Conservation (phyloP, 1,140 invertebrate genomes). For the Zaprionus tsacasi region DNA sequence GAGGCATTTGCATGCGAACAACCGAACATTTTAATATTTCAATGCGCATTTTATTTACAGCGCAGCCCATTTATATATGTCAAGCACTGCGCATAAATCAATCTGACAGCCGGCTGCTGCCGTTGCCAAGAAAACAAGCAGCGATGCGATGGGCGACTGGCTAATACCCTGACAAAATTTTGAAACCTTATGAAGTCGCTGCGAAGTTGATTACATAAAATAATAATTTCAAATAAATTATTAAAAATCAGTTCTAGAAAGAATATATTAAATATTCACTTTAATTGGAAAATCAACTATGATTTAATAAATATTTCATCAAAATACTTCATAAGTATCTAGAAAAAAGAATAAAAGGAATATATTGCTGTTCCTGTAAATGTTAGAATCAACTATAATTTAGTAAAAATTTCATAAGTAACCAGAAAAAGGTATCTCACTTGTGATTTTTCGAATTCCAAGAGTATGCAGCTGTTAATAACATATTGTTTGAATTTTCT, state of each 20-base stretch:
- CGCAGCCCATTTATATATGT: constrained; percentile 57
- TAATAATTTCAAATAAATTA: background rate
- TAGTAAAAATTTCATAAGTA: too few species aligned
- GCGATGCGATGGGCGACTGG: background rate
- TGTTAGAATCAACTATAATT: too few species aligned
- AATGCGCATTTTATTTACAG: constrained; percentile 63
- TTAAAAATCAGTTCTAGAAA: background rate
- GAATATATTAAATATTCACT: background rate
- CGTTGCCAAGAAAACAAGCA: constrained; percentile 14
- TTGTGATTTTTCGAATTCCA: background rate
- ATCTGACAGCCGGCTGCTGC: constrained; percentile 54
- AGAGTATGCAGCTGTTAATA: constrained; percentile 17
- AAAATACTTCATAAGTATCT: background rate
- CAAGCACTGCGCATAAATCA: constrained; percentile 63
- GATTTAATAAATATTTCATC: background rate
- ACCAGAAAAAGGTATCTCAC: background rate
- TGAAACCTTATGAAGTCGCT: background rate
- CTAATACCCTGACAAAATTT: constrained; percentile 8
- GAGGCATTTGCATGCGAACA: constrained; percentile 37
- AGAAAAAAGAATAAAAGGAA: background rate
- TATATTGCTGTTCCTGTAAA: too few species aligned
- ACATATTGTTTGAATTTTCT: constrained; percentile 6
- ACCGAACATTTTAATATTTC: constrained; percentile 64
- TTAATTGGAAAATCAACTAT: background rate
- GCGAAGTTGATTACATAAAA: background rate